These are phyloP conservation scores for Bolinopsis microptera DNA, from an alignment of 37 sponge, comb jelly and placozoan genomes.

Conservation along the genomic window DNA sequence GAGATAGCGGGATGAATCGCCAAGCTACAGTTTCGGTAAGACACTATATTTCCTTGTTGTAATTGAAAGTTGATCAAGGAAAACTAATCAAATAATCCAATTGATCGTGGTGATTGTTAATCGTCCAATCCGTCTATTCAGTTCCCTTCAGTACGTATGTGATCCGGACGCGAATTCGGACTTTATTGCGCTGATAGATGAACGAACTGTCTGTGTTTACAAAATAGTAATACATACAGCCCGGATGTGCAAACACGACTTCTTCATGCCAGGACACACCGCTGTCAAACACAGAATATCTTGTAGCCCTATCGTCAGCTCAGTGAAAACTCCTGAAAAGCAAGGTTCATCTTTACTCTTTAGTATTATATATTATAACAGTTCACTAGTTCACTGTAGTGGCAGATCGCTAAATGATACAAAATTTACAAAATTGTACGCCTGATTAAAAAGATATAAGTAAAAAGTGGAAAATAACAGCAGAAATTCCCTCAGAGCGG, in stretches of 20 bases:
- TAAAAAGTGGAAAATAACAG: no score
- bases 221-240: slow-evolving; percentile 37
- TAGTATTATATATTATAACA: no score
- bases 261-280: slow-evolving; percentile 31
- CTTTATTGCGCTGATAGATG: slow-evolving; percentile 61
- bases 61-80: no score
- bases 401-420: no score
- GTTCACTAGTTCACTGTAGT: no score
- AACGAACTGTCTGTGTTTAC: slow-evolving; percentile 32
- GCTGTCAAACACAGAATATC: slow-evolving; percentile 39
- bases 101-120: no score
- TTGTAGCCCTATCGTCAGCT: slow-evolving; percentile 32
- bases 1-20: neutral
- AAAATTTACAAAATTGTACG: no score
- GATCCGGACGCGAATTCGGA: slow-evolving; percentile 43
- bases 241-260: slow-evolving; percentile 29
- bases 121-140: no score
- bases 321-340: neutral
- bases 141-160: slow-evolving; percentile 39
- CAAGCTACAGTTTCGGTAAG: slow-evolving; percentile 55
- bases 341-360: no score
- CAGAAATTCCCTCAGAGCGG: neutral
- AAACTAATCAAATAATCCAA: no score
- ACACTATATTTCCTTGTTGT: no score
- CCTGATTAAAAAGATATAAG: no score